Conservation (phyloP, 2,888 invertebrate genomes). For the Drosophila percnosoma region DNA sequence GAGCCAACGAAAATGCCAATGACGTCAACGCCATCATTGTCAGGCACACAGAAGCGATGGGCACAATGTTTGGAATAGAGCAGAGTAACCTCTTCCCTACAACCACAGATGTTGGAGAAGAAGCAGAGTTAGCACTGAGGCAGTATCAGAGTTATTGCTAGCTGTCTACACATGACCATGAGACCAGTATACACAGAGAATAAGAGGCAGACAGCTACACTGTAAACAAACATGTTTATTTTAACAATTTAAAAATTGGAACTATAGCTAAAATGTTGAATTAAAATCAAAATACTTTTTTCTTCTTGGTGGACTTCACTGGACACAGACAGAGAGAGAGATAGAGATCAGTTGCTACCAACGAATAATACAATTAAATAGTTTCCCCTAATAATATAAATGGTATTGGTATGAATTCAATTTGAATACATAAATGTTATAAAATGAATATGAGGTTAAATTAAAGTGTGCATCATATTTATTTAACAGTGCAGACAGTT, state of each 20-base stretch:
- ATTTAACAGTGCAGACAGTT: not conserved
- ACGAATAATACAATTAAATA: not conserved
- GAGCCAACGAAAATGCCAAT: conserved; percentile 68
- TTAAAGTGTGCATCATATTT: not conserved
- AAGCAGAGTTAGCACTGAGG: conserved; percentile 29
- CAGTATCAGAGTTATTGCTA: conserved; percentile 74
- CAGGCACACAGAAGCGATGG: conserved; percentile 28
- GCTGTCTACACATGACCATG: conserved; percentile 70
- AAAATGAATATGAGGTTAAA: not conserved
- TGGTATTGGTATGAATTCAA: not conserved
- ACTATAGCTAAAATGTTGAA: not conserved
- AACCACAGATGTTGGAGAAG: not conserved
- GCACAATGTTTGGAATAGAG: conserved; percentile 48
- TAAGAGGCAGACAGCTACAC: conserved; percentile 6
- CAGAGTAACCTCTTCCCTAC: conserved; percentile 20
- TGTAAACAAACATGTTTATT: not conserved
- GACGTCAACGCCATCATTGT: conserved; percentile 78
- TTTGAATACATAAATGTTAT: not conserved
- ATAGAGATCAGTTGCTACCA: not conserved
- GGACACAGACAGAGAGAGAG: not conserved
- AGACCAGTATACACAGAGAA: conserved; percentile 12
- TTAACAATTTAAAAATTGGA: not conserved
- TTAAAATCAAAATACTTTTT: no score
- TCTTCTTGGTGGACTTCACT: not conserved
- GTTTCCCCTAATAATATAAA: not conserved